Conservation (phyloP, 2,797 vertebrate genomes). For the Helarctos malayanus region DNA sequence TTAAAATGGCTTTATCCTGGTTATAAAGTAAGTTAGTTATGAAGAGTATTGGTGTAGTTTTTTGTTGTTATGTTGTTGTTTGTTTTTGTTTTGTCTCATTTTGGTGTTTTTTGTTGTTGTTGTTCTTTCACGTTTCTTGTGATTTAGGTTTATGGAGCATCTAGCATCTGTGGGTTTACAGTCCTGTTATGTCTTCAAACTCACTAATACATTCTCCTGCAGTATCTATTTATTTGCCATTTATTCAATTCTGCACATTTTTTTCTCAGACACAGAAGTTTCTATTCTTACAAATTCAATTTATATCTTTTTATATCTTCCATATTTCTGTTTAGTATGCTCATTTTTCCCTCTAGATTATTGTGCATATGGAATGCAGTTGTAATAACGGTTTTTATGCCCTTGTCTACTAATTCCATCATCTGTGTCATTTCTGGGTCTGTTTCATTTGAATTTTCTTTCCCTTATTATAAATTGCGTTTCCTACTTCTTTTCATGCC, state of each 20-base stretch:
- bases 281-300: background rate
- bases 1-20: background rate
- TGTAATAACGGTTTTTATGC: background rate
- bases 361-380: background rate
- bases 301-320: background rate
- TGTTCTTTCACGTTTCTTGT: background rate
- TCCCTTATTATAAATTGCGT: background rate
- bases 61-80: background rate
- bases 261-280: background rate
- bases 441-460: background rate
- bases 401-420: background rate
- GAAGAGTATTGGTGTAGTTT: background rate
- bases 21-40: background rate
- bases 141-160: background rate
- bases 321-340: background rate
- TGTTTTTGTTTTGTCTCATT: background rate
- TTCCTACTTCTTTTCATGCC: background rate
- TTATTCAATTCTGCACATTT: background rate
- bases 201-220: background rate
- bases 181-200: background rate
- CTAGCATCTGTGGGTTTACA: background rate
- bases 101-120: background rate
- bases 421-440: background rate
- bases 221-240: background rate
- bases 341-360: background rate